Evolutionary conservation across 2,888 invertebrate genomes (phyloP).

Genomic region (Thumatha senex): DNA sequence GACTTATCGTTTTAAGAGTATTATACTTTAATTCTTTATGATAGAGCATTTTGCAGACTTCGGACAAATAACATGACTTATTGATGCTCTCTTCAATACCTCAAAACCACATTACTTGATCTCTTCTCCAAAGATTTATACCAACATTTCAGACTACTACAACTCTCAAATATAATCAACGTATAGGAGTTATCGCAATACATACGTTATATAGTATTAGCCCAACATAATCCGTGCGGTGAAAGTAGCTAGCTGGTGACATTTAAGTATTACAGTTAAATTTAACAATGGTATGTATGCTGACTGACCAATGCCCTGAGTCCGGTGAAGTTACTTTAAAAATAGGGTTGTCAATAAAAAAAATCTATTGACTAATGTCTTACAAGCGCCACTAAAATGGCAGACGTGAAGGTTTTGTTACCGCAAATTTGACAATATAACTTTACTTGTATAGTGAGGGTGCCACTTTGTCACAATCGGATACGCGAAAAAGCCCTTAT

Average conservation of each 20-base stretch:
- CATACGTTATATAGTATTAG: slow-evolving; percentile 29
- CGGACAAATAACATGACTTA: too few relatives aligned
- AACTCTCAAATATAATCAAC: background rate
- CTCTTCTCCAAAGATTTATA: background rate
- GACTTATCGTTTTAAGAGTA: too few relatives aligned
- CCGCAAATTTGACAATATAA: too few relatives aligned
- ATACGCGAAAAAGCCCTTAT: too few relatives aligned
- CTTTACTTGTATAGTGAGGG: too few relatives aligned
- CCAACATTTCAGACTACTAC: background rate
- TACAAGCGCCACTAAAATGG: too few relatives aligned
- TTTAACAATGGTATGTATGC: slow-evolving; percentile 34
- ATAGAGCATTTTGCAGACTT: too few relatives aligned
- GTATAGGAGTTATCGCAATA: slow-evolving; percentile 21
- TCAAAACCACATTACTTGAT: background rate
- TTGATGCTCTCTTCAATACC: too few relatives aligned
- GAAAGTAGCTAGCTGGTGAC: slow-evolving; percentile 31
- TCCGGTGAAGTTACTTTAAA: slow-evolving; percentile 7
- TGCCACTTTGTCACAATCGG: too few relatives aligned
- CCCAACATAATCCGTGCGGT: slow-evolving; percentile 26
- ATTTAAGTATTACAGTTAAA: slow-evolving; percentile 23
- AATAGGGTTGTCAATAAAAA: slow-evolving; percentile 26
- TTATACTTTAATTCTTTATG: too few relatives aligned
- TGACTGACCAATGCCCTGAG: slow-evolving; percentile 20
- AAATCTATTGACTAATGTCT: background rate
- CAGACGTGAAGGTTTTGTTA: too few relatives aligned